phyloP scores from a whole-genome alignment of 2,888 invertebrate genomes.

The Leptogaster cylindrica region DNA sequence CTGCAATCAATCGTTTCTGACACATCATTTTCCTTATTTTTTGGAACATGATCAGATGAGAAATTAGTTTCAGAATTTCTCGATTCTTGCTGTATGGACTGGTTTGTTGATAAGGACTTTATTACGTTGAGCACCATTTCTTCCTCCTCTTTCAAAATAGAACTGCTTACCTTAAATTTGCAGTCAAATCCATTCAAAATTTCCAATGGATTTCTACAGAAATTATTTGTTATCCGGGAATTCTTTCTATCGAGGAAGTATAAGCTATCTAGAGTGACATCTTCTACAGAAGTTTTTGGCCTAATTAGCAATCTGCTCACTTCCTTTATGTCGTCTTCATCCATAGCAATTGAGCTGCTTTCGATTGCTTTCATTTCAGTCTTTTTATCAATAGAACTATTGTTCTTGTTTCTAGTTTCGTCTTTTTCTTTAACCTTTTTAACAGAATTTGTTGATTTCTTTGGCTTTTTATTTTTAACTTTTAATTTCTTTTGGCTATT shows the following conservation, averaged over 20 bases:
- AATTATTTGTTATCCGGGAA: conserved; percentile 34
- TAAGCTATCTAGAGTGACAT: background rate
- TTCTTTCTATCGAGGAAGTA: conserved; percentile 20
- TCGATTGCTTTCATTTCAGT: conserved; percentile 21
- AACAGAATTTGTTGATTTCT: background rate
- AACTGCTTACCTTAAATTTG: conserved; percentile 40
- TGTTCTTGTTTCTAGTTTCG: background rate
- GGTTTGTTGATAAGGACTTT: conserved; percentile 40
- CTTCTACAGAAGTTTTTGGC: background rate
- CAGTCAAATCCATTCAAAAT: conserved; percentile 45
- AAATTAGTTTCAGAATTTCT: too few relatives aligned
- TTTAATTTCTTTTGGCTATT: conserved; percentile 10
- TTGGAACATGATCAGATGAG: too few relatives aligned
- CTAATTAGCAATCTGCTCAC: background rate
- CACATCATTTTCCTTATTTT: too few relatives aligned
- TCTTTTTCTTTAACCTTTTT: conserved; percentile 38
- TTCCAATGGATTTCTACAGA: conserved; percentile 42
- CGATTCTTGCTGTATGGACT: background rate
- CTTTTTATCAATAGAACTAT: conserved; percentile 27
- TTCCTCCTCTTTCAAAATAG: conserved; percentile 47
- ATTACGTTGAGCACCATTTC: conserved; percentile 49
- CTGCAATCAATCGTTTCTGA: too few relatives aligned
- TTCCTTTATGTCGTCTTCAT: background rate
- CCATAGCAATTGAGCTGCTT: background rate
- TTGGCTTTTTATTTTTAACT: conserved; percentile 32